Conservation (phyloP, 2,888 invertebrate genomes). For the Mycalesis mineus region DNA sequence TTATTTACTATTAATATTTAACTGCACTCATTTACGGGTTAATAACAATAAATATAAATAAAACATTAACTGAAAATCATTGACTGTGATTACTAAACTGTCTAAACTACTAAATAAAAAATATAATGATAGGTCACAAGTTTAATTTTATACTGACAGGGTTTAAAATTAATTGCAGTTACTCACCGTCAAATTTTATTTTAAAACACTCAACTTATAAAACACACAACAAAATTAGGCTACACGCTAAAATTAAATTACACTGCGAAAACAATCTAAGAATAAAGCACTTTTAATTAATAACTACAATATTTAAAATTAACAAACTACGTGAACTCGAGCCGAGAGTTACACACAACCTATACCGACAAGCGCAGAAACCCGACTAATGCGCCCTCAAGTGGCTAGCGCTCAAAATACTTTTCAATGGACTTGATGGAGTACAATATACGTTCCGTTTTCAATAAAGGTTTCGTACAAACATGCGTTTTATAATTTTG, state of each 20-base stretch:
- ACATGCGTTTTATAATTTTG: not conserved
- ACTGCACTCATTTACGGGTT: too few species aligned
- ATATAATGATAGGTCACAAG: too few species aligned
- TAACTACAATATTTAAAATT: constrained; percentile 40
- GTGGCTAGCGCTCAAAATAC: not conserved
- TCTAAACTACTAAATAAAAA: too few species aligned
- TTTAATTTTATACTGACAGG: too few species aligned
- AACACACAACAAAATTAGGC: constrained; percentile 47
- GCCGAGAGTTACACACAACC: constrained; percentile 57
- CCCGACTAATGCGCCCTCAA: constrained; percentile 55
- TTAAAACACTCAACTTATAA: constrained; percentile 41
- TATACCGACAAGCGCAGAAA: constrained; percentile 68
- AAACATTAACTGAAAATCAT: too few species aligned
- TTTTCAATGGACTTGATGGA: not conserved
- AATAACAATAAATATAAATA: too few species aligned
- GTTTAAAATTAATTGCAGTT: constrained; percentile 15
- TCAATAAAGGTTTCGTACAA: constrained; percentile 19
- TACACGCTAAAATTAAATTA: constrained; percentile 44
- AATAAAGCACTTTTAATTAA: constrained; percentile 30
- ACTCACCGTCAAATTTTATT: constrained; percentile 56
- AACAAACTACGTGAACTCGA: constrained; percentile 62
- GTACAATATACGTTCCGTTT: constrained; percentile 18
- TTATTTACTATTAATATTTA: too few species aligned
- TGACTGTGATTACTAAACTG: too few species aligned
- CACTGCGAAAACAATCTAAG: constrained; percentile 27